Evolutionary conservation across 2,797 vertebrate genomes (phyloP).

Genomic region (Telmatherina bonti): DNA sequence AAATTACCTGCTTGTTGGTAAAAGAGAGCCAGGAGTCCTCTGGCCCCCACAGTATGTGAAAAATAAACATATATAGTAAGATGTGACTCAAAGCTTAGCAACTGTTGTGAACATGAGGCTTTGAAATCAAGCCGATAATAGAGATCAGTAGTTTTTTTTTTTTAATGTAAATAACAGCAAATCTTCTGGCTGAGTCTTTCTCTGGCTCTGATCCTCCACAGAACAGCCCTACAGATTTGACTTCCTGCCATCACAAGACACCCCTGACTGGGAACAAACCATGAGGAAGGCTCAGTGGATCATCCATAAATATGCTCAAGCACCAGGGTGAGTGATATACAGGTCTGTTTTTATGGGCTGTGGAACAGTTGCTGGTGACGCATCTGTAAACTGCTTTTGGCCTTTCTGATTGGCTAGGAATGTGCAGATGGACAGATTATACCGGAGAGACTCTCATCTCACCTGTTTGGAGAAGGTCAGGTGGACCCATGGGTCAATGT

Average conservation of each 20-base stretch:
- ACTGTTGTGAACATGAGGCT: constrained; percentile 21
- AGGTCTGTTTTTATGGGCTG: neutral
- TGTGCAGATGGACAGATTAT: constrained; percentile 92
- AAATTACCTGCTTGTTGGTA: constrained; percentile 94
- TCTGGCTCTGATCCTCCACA: constrained; percentile 60
- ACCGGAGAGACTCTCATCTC: constrained; percentile 91
- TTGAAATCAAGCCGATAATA: constrained; percentile 36
- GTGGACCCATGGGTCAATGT: too few relatives aligned
- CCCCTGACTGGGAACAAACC: constrained; percentile 90
- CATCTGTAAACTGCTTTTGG: constrained; percentile 8
- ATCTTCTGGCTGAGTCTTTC: constrained; percentile 23
- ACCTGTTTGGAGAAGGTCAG: constrained; percentile 97
- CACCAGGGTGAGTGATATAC: constrained; percentile 84
- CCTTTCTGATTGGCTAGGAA: constrained; percentile 76
- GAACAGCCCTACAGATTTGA: constrained; percentile 95
- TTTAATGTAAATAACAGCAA: neutral
- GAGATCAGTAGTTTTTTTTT: constrained; percentile 25
- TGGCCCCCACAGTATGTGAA: constrained; percentile 89
- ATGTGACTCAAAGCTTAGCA: constrained; percentile 2
- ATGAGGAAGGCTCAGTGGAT: constrained; percentile 95
- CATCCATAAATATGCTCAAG: constrained; percentile 90
- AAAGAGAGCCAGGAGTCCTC: constrained; percentile 87
- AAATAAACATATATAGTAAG: constrained; percentile 7
- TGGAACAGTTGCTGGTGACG: neutral
- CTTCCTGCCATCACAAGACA: constrained; percentile 87